These are phyloP conservation scores for Lasiommata megera DNA, from an alignment of 2,888 invertebrate genomes.

Conservation along the genomic window DNA sequence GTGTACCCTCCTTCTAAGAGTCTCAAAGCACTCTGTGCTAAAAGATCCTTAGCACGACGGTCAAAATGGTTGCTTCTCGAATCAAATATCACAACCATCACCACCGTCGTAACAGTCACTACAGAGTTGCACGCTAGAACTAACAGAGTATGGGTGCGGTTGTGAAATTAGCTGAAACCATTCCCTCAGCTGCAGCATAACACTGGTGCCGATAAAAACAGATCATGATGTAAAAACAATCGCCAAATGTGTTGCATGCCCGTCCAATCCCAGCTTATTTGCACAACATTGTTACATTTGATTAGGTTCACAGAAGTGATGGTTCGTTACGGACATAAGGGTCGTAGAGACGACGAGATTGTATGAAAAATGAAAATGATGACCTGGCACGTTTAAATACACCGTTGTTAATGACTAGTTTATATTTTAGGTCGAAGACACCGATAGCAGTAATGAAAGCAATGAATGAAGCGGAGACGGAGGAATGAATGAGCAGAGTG, in stretches of 20 bases:
- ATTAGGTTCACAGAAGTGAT: slow-evolving; percentile 3
- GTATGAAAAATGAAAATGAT: slow-evolving; percentile 10
- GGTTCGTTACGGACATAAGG: slow-evolving; percentile 1
- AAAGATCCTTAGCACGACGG: slow-evolving; percentile 32
- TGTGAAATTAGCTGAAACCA: slow-evolving; percentile 76
- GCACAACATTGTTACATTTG: slow-evolving; percentile 52
- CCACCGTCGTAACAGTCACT: slow-evolving; percentile 35
- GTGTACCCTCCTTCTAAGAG: slow-evolving; percentile 24
- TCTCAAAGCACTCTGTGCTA: slow-evolving; percentile 35
- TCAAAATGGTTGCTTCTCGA: slow-evolving; percentile 24
- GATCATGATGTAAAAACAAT: slow-evolving; percentile 38
- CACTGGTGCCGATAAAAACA: slow-evolving; percentile 31
- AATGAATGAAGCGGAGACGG: slow-evolving; percentile 47
- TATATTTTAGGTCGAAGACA: slow-evolving; percentile 11
- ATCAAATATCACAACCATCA: slow-evolving; percentile 12
- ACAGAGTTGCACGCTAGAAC: slow-evolving; percentile 59
- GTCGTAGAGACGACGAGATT: slow-evolving; percentile 1
- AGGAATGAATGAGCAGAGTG: background rate
- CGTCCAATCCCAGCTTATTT: slow-evolving; percentile 78
- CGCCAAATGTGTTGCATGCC: slow-evolving; percentile 63
- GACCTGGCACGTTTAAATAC: background rate
- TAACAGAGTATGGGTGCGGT: slow-evolving; percentile 60
- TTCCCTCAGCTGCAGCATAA: slow-evolving; percentile 49
- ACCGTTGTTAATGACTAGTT: background rate
- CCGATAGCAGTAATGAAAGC: slow-evolving; percentile 37